phyloP scores from a whole-genome alignment of 2,797 vertebrate species.

The Botia kubotai region DNA sequence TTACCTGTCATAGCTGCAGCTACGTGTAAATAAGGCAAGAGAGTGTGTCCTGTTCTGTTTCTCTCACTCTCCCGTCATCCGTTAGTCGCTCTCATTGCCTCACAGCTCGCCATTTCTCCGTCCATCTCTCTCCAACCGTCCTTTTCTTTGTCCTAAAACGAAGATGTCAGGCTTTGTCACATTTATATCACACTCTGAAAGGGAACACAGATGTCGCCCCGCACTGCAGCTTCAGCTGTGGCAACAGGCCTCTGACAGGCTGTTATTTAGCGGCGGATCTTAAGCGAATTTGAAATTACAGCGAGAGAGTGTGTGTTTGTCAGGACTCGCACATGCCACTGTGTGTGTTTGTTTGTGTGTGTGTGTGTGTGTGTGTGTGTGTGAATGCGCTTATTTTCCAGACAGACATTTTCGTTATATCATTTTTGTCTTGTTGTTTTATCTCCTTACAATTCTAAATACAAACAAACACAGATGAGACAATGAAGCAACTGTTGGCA shows the following conservation, averaged over 20 bases:
- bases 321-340: neutral
- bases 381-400: neutral
- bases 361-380: neutral
- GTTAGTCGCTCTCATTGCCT: neutral
- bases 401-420: neutral
- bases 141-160: slow-evolving; percentile 54
- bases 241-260: slow-evolving; percentile 67
- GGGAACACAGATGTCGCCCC: neutral
- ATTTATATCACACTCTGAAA: slow-evolving; percentile 44
- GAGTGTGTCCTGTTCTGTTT: slow-evolving; percentile 71
- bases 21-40: slow-evolving; percentile 82
- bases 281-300: slow-evolving; percentile 69
- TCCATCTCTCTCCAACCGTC: slow-evolving; percentile 57
- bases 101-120: slow-evolving; percentile 24
- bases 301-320: slow-evolving; percentile 55
- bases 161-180: slow-evolving; percentile 63
- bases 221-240: slow-evolving; percentile 57
- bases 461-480: neutral
- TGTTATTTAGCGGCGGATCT: slow-evolving; percentile 70
- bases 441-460: neutral
- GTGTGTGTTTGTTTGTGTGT: too few species aligned
- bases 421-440: neutral
- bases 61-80: slow-evolving; percentile 8
- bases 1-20: slow-evolving; percentile 84
- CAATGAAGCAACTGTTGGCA: neutral